A percentile compares a stretch with the other conserved stretches of the same genome.
These are phyloP conservation scores for Drosophila parvula DNA, from an alignment of 1,140 invertebrate genomes.

Conservation along the genomic window DNA sequence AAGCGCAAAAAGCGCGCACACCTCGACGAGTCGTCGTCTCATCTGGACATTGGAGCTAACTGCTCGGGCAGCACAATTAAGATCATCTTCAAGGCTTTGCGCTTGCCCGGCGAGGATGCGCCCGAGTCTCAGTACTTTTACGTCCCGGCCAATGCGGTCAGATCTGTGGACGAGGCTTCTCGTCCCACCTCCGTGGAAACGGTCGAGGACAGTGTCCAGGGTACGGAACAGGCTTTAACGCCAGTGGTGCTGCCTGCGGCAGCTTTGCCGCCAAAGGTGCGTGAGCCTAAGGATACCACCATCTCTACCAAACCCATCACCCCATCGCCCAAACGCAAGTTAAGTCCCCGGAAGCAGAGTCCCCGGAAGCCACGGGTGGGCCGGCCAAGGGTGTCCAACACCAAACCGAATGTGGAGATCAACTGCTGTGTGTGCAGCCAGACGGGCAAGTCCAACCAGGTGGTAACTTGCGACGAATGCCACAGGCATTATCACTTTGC, in stretches of 20 bases:
- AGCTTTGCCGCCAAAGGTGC: constrained; percentile 22
- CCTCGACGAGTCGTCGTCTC: constrained; percentile 69
- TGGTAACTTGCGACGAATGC: constrained; percentile 95
- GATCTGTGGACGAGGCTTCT: constrained; percentile 78
- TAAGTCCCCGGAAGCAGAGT: constrained; percentile 68
- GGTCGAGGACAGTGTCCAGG: constrained; percentile 67
- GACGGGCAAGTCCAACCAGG: constrained; percentile 70
- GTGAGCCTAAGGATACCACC: constrained; percentile 39
- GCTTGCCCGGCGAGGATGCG: constrained; percentile 87
- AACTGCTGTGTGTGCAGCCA: constrained; percentile 70
- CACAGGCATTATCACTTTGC: constrained; percentile 95
- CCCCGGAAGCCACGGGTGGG: constrained; percentile 67
- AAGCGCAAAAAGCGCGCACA: constrained; percentile 88
- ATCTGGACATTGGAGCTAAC: constrained; percentile 84
- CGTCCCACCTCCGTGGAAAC: constrained; percentile 82
- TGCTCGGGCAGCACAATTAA: constrained; percentile 85
- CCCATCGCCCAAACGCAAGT: constrained; percentile 51
- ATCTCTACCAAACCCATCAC: not conserved
- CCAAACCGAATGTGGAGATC: constrained; percentile 59
- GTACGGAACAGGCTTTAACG: constrained; percentile 19
- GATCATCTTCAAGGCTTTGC: constrained; percentile 91
- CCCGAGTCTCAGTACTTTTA: constrained; percentile 81
- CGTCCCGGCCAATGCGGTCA: constrained; percentile 82
- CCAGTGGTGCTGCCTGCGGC: constrained; percentile 28
- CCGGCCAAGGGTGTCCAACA: constrained; percentile 50